These are phyloP conservation scores for Ptilonorhynchus violaceus DNA, from an alignment of 2,113 vertebrate species.

Conservation along the genomic window DNA sequence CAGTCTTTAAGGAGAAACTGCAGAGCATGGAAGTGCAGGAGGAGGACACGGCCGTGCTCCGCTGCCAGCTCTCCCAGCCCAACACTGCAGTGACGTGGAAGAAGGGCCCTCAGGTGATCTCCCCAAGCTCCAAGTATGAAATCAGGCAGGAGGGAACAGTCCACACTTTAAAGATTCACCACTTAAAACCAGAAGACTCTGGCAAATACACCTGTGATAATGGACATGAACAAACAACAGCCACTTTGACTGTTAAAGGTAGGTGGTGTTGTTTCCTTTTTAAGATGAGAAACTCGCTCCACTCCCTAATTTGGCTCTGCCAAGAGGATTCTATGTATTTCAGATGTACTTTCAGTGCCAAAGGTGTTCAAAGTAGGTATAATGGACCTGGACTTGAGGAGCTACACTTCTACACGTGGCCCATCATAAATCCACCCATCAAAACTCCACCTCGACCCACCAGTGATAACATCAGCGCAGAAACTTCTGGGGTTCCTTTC, in stretches of 20 bases:
- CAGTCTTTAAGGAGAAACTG: conserved; percentile 74
- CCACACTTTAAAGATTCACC: conserved; percentile 70
- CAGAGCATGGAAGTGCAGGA: conserved; percentile 67
- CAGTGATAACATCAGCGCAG: neutral
- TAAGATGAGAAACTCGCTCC: neutral
- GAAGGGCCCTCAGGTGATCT: conserved; percentile 70
- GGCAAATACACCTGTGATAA: conserved; percentile 79
- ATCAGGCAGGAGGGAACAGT: conserved; percentile 66
- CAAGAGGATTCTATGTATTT: neutral
- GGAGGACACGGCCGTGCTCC: conserved; percentile 59
- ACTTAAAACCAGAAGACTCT: conserved; percentile 68
- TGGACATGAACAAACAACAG: conserved; percentile 72
- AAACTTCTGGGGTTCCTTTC: neutral
- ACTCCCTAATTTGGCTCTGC: neutral
- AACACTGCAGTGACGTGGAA: conserved; percentile 67
- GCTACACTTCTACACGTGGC: rapidly evolving
- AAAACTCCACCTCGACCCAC: neutral
- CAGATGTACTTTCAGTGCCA: neutral
- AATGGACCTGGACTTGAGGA: neutral
- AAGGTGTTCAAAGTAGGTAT: too few relatives aligned
- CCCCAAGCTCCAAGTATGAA: conserved; percentile 72
- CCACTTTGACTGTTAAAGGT: conserved; percentile 80
- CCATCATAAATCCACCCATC: neutral
- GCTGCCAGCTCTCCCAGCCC: conserved; percentile 75
- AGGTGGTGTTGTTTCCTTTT: neutral